These are phyloP conservation scores for Drosophila putrida DNA, from an alignment of 2,888 invertebrate species.

Conservation along the genomic window DNA sequence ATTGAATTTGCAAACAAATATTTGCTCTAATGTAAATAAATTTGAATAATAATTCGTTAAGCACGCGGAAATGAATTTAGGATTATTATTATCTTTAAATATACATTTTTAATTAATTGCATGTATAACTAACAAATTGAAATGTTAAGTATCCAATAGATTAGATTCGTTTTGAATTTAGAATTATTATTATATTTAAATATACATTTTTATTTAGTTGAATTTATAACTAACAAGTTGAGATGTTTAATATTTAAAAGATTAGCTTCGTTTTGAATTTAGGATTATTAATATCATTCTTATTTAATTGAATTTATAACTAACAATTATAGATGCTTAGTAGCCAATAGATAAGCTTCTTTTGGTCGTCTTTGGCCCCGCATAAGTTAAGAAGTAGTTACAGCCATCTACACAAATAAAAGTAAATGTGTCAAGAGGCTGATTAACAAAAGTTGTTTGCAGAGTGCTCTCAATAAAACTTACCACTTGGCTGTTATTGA, in stretches of 20 bases:
- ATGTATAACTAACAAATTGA: conserved; percentile 6
- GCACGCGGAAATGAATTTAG: background rate
- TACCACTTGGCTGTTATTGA: conserved; percentile 37
- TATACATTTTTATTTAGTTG: too few species aligned
- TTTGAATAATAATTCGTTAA: background rate
- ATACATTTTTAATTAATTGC: background rate
- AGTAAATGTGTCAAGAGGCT: conserved; percentile 31
- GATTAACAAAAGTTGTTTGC: conserved; percentile 17
- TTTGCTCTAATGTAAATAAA: conserved; percentile 1
- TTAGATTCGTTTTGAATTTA: too few species aligned
- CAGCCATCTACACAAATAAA: conserved; percentile 27
- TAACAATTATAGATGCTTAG: conserved; percentile 1
- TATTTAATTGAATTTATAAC: background rate
- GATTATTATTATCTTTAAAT: too few species aligned
- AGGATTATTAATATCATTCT: background rate
- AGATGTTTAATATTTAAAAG: too few species aligned
- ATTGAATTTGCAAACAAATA: background rate
- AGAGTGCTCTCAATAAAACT: conserved; percentile 40
- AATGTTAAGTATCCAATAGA: background rate
- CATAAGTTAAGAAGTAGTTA: conserved; percentile 5
- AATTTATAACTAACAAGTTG: too few species aligned
- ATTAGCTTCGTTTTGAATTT: too few species aligned
- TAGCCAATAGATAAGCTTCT: conserved; percentile 1
- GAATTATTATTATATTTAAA: too few species aligned
- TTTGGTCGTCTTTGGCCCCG: conserved; percentile 13